phyloP scores from a whole-genome alignment of 1,140 invertebrate genomes.

The Hyposmocoma kahamanoa region DNA sequence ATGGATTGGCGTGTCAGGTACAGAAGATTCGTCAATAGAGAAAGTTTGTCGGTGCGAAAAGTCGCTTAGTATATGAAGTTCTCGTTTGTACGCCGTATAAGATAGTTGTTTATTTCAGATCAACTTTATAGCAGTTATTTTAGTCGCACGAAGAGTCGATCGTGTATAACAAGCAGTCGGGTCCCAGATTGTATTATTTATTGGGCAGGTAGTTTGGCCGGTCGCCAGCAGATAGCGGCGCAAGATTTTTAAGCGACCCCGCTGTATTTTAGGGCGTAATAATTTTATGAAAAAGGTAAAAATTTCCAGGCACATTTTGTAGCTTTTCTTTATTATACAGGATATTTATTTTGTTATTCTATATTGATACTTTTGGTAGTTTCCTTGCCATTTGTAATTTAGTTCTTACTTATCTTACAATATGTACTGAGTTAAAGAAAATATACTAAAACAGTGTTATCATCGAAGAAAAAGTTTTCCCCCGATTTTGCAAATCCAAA shows the following conservation, averaged over 20 bases:
- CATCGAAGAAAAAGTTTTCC: neutral
- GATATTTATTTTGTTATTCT: neutral
- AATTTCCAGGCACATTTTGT: slow-evolving; percentile 4
- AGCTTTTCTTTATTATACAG: neutral
- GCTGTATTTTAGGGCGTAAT: slow-evolving; percentile 44
- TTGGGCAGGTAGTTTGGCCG: slow-evolving; percentile 60
- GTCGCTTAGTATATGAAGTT: neutral
- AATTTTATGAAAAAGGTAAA: slow-evolving; percentile 51
- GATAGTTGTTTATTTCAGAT: neutral
- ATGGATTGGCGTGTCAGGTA: too few species aligned
- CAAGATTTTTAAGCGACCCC: slow-evolving; percentile 48
- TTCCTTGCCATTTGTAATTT: neutral
- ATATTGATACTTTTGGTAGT: neutral
- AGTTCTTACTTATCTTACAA: too few species aligned
- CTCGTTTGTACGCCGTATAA: neutral
- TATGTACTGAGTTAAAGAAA: too few species aligned
- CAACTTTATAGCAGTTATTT: too few species aligned
- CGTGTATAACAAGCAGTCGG: slow-evolving; percentile 10
- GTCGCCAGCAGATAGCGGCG: slow-evolving; percentile 48
- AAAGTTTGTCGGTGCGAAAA: neutral
- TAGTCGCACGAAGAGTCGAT: too few species aligned
- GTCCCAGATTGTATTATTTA: slow-evolving; percentile 54
- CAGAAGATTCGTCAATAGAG: neutral
- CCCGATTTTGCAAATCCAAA: slow-evolving; percentile 14
- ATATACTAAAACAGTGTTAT: too few species aligned